Base-by-base conservation (phyloP, 2,113 vertebrate species). In the Oostethus manadensis region DNA sequence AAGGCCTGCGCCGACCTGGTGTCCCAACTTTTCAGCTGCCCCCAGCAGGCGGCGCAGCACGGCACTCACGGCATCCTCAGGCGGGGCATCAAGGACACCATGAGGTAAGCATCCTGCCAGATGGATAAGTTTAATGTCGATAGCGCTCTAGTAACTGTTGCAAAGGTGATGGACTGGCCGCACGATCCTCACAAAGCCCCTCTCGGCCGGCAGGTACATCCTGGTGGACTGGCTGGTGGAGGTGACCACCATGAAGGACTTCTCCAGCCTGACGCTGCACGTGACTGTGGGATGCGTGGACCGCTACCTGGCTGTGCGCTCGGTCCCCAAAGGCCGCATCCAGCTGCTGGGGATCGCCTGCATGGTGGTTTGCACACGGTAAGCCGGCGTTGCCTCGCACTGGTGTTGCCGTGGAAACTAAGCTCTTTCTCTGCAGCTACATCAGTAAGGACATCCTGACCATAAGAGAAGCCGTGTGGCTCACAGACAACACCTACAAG, bases 341-440 rank as follows among this genome's bases (percentile, higher is more conserved):
- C 97, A 99, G 72, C 90, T 99, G 1, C 79, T 99, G 74, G 97
- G 97, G 69, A 99, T 99, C 1, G 94, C 96, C 63, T 99, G 97
- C 89, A 98, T 99, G 96, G 97, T 99, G 44, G 93, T 99, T 78
- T 96, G 94, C 68, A 98, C 96, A 72, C 90, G 97, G 96, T 99
- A 40, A 42, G 58, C 3, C 1, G 21, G 13, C 6, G 38, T 42
- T 42, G 38, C 38, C 2, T 42, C 14, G 13, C 38, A 42, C 11
- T 42, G 11, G 38, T 42, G 38, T 42, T 2, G 11, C 38, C 13
- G 10, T 14, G 3, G 38, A 42, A 42, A 42, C 35, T 42, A 51
- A 29, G 10, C 5, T 1, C 46, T 6, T 1, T 43, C 51, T 56
- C 48, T 57, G 44, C 23, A 90, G 88, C 50, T 91, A 97, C 70